Percentiles rank a stretch among this genome's conserved stretches.
Conservation (phyloP, 2,888 invertebrate genomes). For the Nysson spinosus region DNA sequence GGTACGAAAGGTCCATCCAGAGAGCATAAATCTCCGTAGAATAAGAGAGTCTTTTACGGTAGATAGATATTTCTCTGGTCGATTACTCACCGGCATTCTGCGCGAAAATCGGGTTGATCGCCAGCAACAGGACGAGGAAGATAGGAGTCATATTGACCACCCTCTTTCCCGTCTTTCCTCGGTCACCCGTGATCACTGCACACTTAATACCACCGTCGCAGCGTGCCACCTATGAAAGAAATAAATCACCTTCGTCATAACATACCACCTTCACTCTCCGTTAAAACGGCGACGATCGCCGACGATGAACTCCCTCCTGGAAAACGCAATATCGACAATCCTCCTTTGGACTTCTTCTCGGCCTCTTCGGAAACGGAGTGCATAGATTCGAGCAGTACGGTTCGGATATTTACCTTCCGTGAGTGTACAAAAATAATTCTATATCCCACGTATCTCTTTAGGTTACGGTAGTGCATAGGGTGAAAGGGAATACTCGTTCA, state of each 20-base stretch:
- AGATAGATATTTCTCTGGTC: slow-evolving; percentile 58
- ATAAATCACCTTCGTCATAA: slow-evolving; percentile 71
- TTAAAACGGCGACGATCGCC: neutral
- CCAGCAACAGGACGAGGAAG: slow-evolving; percentile 76
- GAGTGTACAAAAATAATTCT: slow-evolving; percentile 44
- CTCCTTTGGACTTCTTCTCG: too few species aligned
- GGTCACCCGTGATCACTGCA: slow-evolving; percentile 73
- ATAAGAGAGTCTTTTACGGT: slow-evolving; percentile 39
- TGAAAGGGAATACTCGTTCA: slow-evolving; percentile 29
- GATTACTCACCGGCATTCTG: slow-evolving; percentile 75
- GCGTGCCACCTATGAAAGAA: slow-evolving; percentile 72
- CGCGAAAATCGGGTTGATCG: slow-evolving; percentile 76
- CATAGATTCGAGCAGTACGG: too few species aligned
- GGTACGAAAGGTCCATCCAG: too few species aligned
- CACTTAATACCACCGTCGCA: slow-evolving; percentile 71
- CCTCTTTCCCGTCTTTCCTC: slow-evolving; percentile 71
- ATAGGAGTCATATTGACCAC: slow-evolving; percentile 77
- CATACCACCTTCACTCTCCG: slow-evolving; percentile 66
- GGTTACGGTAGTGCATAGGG: too few species aligned
- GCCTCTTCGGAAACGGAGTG: too few species aligned
- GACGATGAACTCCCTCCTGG: too few species aligned
- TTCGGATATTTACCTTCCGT: too few species aligned
- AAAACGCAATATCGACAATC: too few species aligned
- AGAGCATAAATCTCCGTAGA: slow-evolving; percentile 21
- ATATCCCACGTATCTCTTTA: too few species aligned